These are phyloP conservation scores for Hypercompe scribonia DNA, from an alignment of 2,888 invertebrate genomes.

Conservation along the genomic window DNA sequence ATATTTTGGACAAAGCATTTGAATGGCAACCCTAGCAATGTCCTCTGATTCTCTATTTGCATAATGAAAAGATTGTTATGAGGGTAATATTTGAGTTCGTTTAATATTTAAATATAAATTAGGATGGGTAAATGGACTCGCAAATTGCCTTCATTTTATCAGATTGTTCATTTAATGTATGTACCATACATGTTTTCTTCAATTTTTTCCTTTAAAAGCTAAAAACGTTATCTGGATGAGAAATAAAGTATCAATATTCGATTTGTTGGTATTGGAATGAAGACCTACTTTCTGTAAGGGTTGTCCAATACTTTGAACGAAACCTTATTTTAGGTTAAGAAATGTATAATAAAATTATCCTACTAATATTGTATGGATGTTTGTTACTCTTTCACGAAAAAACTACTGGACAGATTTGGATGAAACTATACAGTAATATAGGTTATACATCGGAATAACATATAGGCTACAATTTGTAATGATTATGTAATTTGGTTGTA, in stretches of 20 bases:
- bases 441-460: too few relatives aligned
- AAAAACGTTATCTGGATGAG: not conserved
- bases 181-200: not conserved
- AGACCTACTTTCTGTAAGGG: too few relatives aligned
- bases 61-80: constrained; percentile 18
- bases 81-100: constrained; percentile 10
- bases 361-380: too few relatives aligned
- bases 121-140: not conserved
- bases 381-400: too few relatives aligned
- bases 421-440: too few relatives aligned
- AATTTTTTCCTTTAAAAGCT: not conserved
- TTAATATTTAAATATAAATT: constrained; percentile 11
- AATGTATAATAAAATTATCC: too few relatives aligned
- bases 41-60: constrained; percentile 8
- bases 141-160: not conserved
- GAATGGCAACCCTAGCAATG: constrained; percentile 13
- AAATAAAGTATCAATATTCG: not conserved
- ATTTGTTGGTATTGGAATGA: not conserved
- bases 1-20: not conserved
- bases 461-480: too few relatives aligned
- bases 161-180: not conserved
- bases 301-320: too few relatives aligned
- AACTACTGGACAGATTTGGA: too few relatives aligned
- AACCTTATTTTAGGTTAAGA: too few relatives aligned
- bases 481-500: too few relatives aligned